Percentiles rank a stretch among this genome's conserved stretches.
These are phyloP conservation scores for Micromys minutus DNA, from an alignment of 2,113 vertebrate species.

Conservation along the genomic window DNA sequence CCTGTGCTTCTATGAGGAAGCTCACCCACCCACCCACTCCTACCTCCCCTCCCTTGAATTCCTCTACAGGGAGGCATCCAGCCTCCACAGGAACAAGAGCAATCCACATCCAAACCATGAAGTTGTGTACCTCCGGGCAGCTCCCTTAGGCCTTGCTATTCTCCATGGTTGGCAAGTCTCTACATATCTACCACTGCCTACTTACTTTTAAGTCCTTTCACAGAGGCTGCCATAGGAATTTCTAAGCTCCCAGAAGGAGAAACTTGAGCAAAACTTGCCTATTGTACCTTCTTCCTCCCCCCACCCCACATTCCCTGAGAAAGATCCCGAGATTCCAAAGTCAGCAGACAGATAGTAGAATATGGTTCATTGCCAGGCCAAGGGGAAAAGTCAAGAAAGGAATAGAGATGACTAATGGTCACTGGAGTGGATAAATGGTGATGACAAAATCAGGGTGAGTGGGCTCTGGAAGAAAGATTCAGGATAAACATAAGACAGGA, in stretches of 20 bases:
- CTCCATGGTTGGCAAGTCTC: background rate
- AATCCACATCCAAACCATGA: background rate
- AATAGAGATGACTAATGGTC: background rate
- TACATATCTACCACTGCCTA: background rate
- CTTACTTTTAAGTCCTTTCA: background rate
- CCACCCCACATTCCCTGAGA: background rate
- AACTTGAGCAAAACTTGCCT: background rate
- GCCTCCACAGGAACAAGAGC: too few relatives aligned
- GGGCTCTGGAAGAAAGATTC: background rate
- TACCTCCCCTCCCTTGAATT: too few relatives aligned
- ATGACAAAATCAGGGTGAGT: background rate
- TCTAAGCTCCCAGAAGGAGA: background rate
- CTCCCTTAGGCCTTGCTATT: background rate
- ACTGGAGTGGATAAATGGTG: background rate
- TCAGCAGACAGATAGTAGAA: background rate
- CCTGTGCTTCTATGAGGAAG: too few relatives aligned
- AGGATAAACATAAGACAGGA: background rate
- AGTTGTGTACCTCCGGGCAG: fast-evolving
- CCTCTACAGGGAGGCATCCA: too few relatives aligned
- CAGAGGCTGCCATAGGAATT: background rate
- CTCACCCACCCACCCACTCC: too few relatives aligned
- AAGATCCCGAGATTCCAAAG: background rate
- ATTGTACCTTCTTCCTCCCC: background rate
- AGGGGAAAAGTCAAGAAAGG: background rate
- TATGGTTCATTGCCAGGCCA: background rate